phyloP scores from a whole-genome alignment of 2,113 vertebrate genomes.

The Spilogale gracilis region DNA sequence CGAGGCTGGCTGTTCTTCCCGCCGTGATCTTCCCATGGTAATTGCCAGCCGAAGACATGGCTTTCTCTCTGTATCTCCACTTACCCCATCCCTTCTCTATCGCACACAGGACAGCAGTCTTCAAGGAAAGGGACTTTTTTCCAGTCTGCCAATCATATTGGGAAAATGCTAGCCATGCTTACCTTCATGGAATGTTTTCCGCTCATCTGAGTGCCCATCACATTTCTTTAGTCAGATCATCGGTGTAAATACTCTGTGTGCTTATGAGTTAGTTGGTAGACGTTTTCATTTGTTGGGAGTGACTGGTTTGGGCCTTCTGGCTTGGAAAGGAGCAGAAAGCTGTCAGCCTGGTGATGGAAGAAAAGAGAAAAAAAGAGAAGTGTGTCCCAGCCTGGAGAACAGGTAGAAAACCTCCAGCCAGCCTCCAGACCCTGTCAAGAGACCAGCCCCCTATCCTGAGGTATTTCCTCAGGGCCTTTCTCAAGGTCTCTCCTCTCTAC shows the following conservation, averaged over 20 bases:
- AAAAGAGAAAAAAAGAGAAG: slow-evolving; percentile 70
- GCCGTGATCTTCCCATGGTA: slow-evolving; percentile 84
- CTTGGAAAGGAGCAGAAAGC: slow-evolving; percentile 76
- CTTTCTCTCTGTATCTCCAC: slow-evolving; percentile 71
- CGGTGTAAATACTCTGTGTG: slow-evolving; percentile 81
- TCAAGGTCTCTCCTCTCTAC: slow-evolving; percentile 87
- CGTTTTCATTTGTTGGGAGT: slow-evolving; percentile 80
- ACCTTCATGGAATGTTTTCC: slow-evolving; percentile 61
- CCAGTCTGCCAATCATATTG: slow-evolving; percentile 83
- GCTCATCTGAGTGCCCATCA: slow-evolving; percentile 71
- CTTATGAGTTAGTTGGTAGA: slow-evolving; percentile 81
- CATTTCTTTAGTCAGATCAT: slow-evolving; percentile 79
- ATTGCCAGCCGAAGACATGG: slow-evolving; percentile 82
- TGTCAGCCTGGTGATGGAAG: slow-evolving; percentile 72
- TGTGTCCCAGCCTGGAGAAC: slow-evolving; percentile 83
- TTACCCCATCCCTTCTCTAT: slow-evolving; percentile 74
- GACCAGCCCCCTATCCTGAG: slow-evolving; percentile 72
- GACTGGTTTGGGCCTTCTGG: slow-evolving; percentile 80
- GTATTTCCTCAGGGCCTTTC: slow-evolving; percentile 56
- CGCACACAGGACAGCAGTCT: slow-evolving; percentile 89
- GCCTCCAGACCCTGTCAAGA: slow-evolving; percentile 80
- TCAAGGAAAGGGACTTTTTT: slow-evolving; percentile 85
- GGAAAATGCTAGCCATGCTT: slow-evolving; percentile 81
- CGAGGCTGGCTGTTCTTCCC: slow-evolving; percentile 84
- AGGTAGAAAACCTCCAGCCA: slow-evolving; percentile 84